Percentiles rank a stretch among this genome's conserved stretches.
Evolutionary conservation across 2,113 vertebrate species (phyloP).

Genomic region (Cairina moschata): DNA sequence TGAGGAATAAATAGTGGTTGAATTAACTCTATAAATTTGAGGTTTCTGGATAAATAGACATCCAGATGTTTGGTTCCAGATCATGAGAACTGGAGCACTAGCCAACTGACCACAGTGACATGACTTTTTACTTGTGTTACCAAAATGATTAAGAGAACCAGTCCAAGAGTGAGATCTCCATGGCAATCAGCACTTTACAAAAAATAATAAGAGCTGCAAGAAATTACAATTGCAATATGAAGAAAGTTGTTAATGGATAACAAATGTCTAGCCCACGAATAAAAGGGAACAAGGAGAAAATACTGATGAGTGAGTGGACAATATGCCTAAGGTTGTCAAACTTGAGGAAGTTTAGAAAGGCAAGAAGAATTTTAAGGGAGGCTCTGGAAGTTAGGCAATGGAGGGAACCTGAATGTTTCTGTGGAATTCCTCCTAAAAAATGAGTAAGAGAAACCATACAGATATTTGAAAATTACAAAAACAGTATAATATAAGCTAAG

Average conservation of each 20-base stretch:
- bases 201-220: neutral
- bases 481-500: neutral
- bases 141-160: neutral
- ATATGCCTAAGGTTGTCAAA: neutral
- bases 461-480: neutral
- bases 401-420: neutral
- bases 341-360: neutral
- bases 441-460: neutral
- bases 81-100: neutral
- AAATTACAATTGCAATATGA: neutral
- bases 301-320: neutral
- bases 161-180: neutral
- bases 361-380: neutral
- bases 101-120: neutral
- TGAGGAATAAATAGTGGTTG: neutral
- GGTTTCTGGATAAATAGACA: neutral
- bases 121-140: neutral
- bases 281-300: neutral
- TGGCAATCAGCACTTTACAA: neutral
- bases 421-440: neutral
- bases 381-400: neutral
- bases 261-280: neutral
- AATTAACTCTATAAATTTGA: neutral
- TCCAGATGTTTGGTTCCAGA: neutral
- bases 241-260: neutral